A percentile compares a stretch with the other conserved stretches of the same genome.
Conservation (phyloP, 2,797 vertebrate genomes). For the Nyctibius grandis region DNA sequence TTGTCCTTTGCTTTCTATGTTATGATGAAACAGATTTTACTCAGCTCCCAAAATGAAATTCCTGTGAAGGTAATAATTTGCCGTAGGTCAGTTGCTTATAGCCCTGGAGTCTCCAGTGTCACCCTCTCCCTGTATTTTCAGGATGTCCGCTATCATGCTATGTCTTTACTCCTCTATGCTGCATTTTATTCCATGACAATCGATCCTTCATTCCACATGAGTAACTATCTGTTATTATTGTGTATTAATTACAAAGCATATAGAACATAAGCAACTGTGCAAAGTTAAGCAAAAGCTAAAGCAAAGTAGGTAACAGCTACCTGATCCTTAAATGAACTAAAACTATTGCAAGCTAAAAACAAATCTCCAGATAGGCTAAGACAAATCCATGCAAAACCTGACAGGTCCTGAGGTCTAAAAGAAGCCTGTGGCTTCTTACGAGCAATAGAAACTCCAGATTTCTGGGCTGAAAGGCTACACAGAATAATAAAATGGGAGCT, state of each 20-base stretch:
- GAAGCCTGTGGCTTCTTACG: not conserved
- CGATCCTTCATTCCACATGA: not conserved
- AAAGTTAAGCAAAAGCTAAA: not conserved
- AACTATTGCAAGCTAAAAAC: not conserved
- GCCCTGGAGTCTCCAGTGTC: not conserved
- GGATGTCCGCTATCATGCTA: rapidly evolving
- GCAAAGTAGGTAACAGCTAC: not conserved
- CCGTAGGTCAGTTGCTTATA: not conserved
- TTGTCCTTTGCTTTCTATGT: not conserved
- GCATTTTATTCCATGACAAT: not conserved
- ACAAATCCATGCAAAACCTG: not conserved
- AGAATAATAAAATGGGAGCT: not conserved
- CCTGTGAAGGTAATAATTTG: not conserved
- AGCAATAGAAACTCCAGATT: not conserved
- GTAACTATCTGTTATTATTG: not conserved
- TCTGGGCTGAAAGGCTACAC: not conserved
- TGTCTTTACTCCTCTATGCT: not conserved
- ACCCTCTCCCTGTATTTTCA: not conserved
- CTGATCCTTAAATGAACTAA: not conserved
- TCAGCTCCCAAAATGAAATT: not conserved
- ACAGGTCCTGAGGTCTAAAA: not conserved
- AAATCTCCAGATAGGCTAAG: not conserved
- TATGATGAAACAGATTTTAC: not conserved
- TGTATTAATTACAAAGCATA: not conserved
- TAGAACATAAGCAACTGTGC: not conserved